phyloP scores from a whole-genome alignment of 2,797 vertebrate genomes.

The Pipistrellus pipistrellus region DNA sequence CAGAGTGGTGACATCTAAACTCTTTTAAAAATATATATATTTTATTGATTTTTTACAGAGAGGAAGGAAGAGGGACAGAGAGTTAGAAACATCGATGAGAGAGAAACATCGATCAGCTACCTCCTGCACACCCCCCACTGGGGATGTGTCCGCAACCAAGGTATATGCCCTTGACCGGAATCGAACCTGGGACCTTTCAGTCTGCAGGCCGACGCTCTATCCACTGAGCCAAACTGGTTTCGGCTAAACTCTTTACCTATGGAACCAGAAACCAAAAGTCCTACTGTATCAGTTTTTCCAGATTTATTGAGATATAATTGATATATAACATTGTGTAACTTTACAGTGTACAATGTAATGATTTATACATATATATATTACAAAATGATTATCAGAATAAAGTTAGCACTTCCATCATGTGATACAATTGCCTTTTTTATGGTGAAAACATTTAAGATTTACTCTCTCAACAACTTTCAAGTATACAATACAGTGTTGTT shows the following conservation, averaged over 20 bases:
- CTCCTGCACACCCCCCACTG: too few relatives aligned
- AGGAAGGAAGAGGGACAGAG: too few relatives aligned
- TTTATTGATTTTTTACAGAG: too few relatives aligned
- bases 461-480: constrained; percentile 16
- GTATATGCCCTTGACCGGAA: too few relatives aligned
- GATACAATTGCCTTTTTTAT: background rate
- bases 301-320: background rate
- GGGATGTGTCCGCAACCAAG: too few relatives aligned
- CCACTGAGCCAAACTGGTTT: too few relatives aligned
- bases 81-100: too few relatives aligned
- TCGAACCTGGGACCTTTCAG: too few relatives aligned
- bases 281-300: background rate
- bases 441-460: constrained; percentile 5
- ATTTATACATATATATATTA: background rate
- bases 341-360: background rate
- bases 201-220: too few relatives aligned
- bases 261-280: background rate
- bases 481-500: background rate
- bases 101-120: too few relatives aligned
- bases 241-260: background rate
- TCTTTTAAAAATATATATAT: background rate
- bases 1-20: background rate
- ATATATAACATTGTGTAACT: background rate
- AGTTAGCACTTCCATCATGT: background rate
- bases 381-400: background rate